A percentile compares a stretch with the other conserved stretches of the same genome.
These are phyloP conservation scores for Schizopygopsis pylzovi DNA, from an alignment of 2,797 vertebrate genomes.

Conservation along the genomic window DNA sequence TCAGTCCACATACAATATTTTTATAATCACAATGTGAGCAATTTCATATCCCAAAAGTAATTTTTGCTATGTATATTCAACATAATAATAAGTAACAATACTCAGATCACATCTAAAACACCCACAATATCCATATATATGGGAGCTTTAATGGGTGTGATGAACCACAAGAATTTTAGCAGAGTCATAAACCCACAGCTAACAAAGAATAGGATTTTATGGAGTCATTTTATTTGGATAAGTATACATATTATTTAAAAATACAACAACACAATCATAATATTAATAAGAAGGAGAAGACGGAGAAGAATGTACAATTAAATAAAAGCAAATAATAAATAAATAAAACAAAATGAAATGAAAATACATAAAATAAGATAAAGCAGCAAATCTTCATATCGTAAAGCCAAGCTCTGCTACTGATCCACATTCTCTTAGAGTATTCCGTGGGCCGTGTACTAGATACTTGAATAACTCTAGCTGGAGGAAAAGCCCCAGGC, in stretches of 20 bases:
- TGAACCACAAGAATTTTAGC: neutral
- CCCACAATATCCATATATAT: neutral
- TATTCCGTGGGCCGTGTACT: neutral
- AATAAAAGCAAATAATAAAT: neutral
- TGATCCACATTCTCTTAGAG: neutral
- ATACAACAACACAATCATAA: too few species aligned
- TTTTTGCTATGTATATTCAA: neutral
- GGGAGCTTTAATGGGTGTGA: neutral
- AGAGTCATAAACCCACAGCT: neutral
- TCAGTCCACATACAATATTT: neutral
- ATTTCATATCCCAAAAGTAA: neutral
- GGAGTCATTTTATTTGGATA: neutral
- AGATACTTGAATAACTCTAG: slow-evolving; percentile 22
- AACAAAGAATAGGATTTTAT: neutral
- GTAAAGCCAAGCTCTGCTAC: neutral
- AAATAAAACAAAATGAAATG: neutral
- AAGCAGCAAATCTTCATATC: neutral
- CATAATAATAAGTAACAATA: neutral
- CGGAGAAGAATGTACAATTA: too few species aligned
- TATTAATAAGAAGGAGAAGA: too few species aligned
- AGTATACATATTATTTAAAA: neutral
- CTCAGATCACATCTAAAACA: neutral
- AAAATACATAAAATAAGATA: neutral
- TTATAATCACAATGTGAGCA: neutral
- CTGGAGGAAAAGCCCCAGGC: slow-evolving; percentile 30